Conservation (phyloP, 2,113 vertebrate species). For the Centropristis striata region DNA sequence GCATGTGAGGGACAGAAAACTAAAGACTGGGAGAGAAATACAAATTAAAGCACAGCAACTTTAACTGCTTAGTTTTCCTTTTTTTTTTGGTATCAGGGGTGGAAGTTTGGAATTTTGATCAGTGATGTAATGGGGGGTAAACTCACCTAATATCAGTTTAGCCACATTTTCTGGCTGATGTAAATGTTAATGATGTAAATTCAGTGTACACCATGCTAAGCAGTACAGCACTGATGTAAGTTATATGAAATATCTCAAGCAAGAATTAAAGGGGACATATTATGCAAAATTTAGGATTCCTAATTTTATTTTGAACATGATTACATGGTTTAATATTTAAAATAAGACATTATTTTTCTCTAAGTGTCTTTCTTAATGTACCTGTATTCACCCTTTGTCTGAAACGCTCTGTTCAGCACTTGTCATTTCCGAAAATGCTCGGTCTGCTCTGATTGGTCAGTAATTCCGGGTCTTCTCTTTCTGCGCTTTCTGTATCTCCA, state of each 20-base stretch:
- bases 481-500: too few species aligned
- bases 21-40: conserved; percentile 3
- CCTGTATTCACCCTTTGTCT: too few species aligned
- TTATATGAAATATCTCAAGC: conserved; percentile 38
- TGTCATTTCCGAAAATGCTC: too few species aligned
- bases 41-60: conserved; percentile 31
- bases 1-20: not conserved
- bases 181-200: conserved; percentile 59
- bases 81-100: conserved; percentile 2
- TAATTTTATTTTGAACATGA: too few species aligned
- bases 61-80: not conserved
- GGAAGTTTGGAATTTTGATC: conserved; percentile 44
- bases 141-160: conserved; percentile 42
- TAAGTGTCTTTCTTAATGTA: too few species aligned
- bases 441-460: too few species aligned
- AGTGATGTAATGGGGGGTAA: conserved; percentile 58
- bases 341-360: too few species aligned
- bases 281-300: too few species aligned
- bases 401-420: too few species aligned
- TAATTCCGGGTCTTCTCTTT: too few species aligned
- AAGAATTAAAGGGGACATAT: not conserved
- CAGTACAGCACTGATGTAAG: conserved; percentile 56
- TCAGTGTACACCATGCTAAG: conserved; percentile 16
- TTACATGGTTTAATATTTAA: too few species aligned
- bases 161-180: conserved; percentile 47